A percentile compares a stretch with the other conserved stretches of the same genome.
Conservation (phyloP, 2,888 invertebrate genomes). For the Seladonia tumulorum region DNA sequence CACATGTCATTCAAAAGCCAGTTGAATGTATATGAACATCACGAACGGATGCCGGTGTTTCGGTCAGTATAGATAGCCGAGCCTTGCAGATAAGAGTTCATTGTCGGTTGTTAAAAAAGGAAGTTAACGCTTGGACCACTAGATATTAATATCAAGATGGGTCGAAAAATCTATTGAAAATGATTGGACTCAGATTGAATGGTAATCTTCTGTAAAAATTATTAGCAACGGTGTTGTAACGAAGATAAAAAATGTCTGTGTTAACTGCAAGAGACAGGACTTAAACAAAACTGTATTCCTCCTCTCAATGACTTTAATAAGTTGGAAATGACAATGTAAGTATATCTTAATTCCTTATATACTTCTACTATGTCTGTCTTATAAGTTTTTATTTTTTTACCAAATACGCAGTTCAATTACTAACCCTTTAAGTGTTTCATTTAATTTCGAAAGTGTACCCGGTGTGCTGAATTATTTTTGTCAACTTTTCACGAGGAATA, state of each 20-base stretch:
- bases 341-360: neutral
- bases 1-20: constrained; percentile 15
- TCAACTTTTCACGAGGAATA: no score
- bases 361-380: no score
- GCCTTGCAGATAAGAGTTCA: constrained; percentile 14
- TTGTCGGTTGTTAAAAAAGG: neutral
- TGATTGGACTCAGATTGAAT: no score
- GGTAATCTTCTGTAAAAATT: no score
- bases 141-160: no score
- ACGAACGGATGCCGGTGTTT: neutral
- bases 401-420: neutral
- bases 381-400: no score
- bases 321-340: neutral
- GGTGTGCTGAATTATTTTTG: no score
- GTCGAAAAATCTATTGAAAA: no score
- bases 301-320: neutral
- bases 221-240: no score
- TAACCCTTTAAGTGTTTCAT: neutral
- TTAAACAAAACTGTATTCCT: no score
- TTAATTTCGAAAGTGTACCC: neutral
- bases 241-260: no score
- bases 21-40: constrained; percentile 18
- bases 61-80: neutral
- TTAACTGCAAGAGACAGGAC: no score
- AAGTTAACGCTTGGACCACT: neutral